Base-by-base conservation (phyloP, 2,888 invertebrate genomes). In the Parelbella ahira region DNA sequence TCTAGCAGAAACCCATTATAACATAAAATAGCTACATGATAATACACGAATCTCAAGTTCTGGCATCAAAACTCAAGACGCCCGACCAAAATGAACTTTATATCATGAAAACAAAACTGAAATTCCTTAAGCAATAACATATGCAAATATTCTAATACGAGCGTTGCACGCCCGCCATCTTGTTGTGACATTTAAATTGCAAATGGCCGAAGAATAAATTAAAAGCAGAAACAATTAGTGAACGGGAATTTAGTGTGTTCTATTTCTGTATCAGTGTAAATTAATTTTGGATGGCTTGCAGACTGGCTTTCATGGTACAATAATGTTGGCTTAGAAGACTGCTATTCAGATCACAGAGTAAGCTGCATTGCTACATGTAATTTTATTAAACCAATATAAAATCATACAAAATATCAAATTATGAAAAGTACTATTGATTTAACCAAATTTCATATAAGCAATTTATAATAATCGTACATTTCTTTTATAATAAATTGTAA, bases 161-260 rank as follows among this genome's bases (percentile, higher is more conserved):
- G 13, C 33, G 10, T 10, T 41, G 41, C 41, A 41, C 19, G 21
- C 27, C 25, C 20, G 41, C 41, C 41, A 41, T 41, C 41, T 41
- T 41, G 39, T 39, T 27, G 19, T 41, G 33, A 27, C 41, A 41
- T 41, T 41, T 39, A 39, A 39, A 32, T 39, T 39, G 39, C 39
- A 39, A 39, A 39, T 39, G 39, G 39, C 19, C 12, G 24, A 24
- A 24, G 30, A 32, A 39, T 39, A 29, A 39, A 33, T 39, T 39
- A 32, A 24, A 32, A 12, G n/a, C 32, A 24, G 7, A 12, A 32
- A 32, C 39, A 32, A 25, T 32, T 25, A 24, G 3, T 3, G 10
- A 29, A 10, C 11, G 11, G 11, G 5, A 11, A 27, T 37, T 27
- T 27, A 19, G 11, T n/a, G 10, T 7, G 13, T 18, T 15, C 6